Evolutionary conservation across 2,797 vertebrate genomes (phyloP), one percentile per base, ranked within the genome.

Genomic region (Macroramphosus scolopax): DNA sequence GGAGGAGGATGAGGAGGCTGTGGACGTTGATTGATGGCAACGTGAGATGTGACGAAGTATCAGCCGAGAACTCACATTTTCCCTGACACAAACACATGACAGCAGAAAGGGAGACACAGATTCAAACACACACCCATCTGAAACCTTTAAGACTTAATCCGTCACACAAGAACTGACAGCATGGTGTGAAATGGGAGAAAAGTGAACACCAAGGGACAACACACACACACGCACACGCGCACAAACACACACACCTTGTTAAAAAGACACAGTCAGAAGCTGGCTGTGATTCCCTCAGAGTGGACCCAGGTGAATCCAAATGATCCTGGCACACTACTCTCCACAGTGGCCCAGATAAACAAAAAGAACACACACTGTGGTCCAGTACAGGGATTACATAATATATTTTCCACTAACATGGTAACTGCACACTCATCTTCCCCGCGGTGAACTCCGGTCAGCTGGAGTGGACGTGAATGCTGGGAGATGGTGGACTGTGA

Each of bases 391-490:
- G n/a, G 51, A 49, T 84, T 85, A 87, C 70, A 69, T 86, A 84
- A 87, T 76, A 36, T 72, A 66, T 76, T 81, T 77, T 77, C 75
- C 51, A 65, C 74, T 65, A 68, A 78, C 76, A 78, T 68, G 57
- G 73, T 70, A 75, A 74, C 67, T 76, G 68, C 82, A 82, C 80
- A 79, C 80, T 84, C 77, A 78, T 84, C 65, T 49, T 76, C 74
- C 80, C 77, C 14, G 48, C 51, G 60, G 77, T 64, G 61, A 78
- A 63, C 63, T 72, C 51, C 17, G 52, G 72, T 84, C 80, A 81
- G 72, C 81, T 78, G 68, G 69, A 68, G 66, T 41, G 13, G 60
- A 70, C 70, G 68, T 62, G 63, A 75, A 66, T 38, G 49, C 51
- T 54, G 51, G 51, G 59, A 56, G 46, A 72, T 53, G 50, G 26